A percentile compares a stretch with the other conserved stretches of the same genome.
Conservation (phyloP, 1,140 invertebrate species). For the Spodoptera litura region DNA sequence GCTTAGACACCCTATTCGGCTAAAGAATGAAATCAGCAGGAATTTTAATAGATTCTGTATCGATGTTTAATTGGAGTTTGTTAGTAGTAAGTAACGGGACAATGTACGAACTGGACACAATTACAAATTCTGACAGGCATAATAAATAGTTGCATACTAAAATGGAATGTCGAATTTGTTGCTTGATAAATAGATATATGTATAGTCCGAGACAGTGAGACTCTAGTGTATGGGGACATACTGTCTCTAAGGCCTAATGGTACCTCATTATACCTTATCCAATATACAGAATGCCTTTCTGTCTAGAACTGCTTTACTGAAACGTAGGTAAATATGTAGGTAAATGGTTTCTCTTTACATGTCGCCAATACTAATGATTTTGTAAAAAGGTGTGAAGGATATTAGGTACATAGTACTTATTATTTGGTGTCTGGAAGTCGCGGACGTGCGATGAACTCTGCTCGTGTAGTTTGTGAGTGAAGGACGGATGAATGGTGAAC, state of each 20-base stretch:
- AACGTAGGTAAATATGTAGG: no score
- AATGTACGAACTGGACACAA: not conserved
- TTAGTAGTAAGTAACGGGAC: conserved; percentile 20
- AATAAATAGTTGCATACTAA: not conserved
- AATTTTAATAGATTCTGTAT: conserved; percentile 3
- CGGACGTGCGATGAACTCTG: not conserved
- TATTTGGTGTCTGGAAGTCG: not conserved
- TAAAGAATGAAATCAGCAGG: not conserved
- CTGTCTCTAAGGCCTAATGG: not conserved
- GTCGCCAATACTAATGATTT: no score
- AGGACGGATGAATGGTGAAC: not conserved
- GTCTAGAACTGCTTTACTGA: no score
- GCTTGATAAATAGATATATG: not conserved
- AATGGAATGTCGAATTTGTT: not conserved
- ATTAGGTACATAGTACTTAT: no score
- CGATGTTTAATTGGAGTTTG: conserved; percentile 8
- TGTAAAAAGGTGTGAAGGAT: no score
- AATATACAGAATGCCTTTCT: no score
- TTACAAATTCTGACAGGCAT: conserved; percentile 10
- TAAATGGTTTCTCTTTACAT: no score
- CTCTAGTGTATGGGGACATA: no score
- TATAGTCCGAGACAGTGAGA: not conserved
- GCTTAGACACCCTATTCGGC: no score
- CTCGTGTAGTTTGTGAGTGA: not conserved
- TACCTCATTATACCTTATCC: no score